These are phyloP conservation scores for Diglossa cyanea DNA, from an alignment of 2,797 vertebrate species.

Conservation along the genomic window DNA sequence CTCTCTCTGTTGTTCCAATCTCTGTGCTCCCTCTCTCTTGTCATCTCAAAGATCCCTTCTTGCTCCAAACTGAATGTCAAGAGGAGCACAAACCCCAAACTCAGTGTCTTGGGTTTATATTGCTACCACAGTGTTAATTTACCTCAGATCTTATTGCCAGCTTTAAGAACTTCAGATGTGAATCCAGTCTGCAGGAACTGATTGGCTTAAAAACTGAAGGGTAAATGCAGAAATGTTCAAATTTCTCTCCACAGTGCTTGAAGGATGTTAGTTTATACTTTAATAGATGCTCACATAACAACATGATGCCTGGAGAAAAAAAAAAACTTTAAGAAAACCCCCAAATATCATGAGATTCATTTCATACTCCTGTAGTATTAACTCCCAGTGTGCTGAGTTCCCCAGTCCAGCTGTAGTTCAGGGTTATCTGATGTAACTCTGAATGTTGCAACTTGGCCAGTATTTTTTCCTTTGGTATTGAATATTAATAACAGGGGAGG, in stretches of 20 bases:
- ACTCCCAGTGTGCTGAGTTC: neutral
- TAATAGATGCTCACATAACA: constrained; percentile 9
- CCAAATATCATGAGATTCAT: constrained; percentile 11
- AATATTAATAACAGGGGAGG: neutral
- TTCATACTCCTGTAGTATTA: neutral
- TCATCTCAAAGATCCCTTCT: neutral
- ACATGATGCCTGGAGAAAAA: constrained; percentile 56
- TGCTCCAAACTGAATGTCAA: neutral
- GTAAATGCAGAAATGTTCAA: neutral
- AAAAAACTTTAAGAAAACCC: constrained; percentile 54
- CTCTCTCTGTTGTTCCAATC: neutral
- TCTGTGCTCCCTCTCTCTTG: neutral
- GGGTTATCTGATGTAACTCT: constrained; percentile 3
- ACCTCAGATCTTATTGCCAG: neutral
- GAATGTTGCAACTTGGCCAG: neutral
- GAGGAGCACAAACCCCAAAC: neutral
- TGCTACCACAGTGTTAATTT: neutral
- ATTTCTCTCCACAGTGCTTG: neutral
- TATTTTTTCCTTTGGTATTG: neutral
- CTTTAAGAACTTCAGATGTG: neutral
- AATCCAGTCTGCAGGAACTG: neutral
- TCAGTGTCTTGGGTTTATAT: neutral
- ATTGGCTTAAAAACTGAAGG: neutral
- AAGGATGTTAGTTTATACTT: neutral
- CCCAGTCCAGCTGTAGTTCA: neutral